Base-by-base conservation (phyloP, 2,888 invertebrate genomes). In the Dermolepida albohirtum region DNA sequence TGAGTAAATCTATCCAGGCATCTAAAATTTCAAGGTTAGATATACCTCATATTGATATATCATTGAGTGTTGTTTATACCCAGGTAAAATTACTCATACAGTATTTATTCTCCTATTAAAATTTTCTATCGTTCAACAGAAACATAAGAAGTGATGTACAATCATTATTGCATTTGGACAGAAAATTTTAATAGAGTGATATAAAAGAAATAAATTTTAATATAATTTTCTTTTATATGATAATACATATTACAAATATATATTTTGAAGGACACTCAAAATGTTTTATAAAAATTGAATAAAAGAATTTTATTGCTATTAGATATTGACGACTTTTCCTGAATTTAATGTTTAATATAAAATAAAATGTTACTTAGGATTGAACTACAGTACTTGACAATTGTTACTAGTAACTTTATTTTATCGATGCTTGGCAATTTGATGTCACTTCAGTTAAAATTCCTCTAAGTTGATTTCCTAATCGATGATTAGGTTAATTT, bases 341-440 rank as follows among this genome's bases (percentile, higher is more conserved):
- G 49, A 49, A 49, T 49, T 49, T 49, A 17, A 17, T 16, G n/a
- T 49, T 47, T 49, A 22, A 10, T 17, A 14, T 11, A 17, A 22
- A 49, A 49, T 22, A 49, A 17, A 8, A 49, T 22, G 22, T 16
- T 50, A n/a, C 11, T 49, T 40, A 52, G 64, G 64, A 64, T 16
- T 64, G 63, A 63, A 64, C 54, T 51, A 64, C 64, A 52, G 39
- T 22, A 59, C 27, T 47, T 47, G 16, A 47, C 34, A 49, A 22
- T 34, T 51, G 16, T 51, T 16, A 6, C 16, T n/a, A 51, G 14
- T n/a, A 34, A 34, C 34, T 34, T 29, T 34, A 10, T 34, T 34
- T 34, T 34, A 34, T 7, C 34, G 6, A 34, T 7, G 6, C 34
- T 34, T 34, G 8, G 2, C 1, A 34, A 34, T 34, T 34, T 34